These are phyloP conservation scores for Cervus canadensis DNA, from an alignment of 2,113 vertebrate genomes.

Conservation along the genomic window DNA sequence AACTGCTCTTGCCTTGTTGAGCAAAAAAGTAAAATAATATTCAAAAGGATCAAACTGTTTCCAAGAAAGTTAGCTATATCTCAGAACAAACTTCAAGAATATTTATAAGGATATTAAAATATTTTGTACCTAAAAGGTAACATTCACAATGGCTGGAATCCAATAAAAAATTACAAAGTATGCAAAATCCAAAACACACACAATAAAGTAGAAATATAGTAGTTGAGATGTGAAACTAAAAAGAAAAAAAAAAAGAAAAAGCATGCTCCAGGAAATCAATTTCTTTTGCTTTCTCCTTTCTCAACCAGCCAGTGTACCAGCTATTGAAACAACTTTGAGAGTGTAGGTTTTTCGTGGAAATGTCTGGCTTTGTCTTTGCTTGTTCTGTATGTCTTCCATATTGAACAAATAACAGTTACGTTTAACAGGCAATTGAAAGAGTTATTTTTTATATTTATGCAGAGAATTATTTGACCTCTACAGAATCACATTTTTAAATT, in stretches of 20 bases:
- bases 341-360: background rate
- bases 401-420: background rate
- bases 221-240: background rate
- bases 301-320: background rate
- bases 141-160: background rate
- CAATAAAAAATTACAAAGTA: background rate
- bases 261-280: background rate
- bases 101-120: background rate
- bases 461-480: background rate
- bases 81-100: background rate
- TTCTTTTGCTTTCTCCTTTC: background rate
- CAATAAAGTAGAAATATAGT: background rate
- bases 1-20: background rate
- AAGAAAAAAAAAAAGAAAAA: background rate
- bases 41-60: background rate
- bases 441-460: background rate
- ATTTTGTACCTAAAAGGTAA: background rate
- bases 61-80: background rate
- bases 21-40: background rate
- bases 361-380: background rate
- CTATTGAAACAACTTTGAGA: background rate
- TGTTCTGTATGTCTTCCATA: background rate
- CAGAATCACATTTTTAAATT: background rate
- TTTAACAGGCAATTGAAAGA: background rate
- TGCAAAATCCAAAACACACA: background rate